Conservation (phyloP, 2,888 invertebrate species). For the Celastrina argiolus region DNA sequence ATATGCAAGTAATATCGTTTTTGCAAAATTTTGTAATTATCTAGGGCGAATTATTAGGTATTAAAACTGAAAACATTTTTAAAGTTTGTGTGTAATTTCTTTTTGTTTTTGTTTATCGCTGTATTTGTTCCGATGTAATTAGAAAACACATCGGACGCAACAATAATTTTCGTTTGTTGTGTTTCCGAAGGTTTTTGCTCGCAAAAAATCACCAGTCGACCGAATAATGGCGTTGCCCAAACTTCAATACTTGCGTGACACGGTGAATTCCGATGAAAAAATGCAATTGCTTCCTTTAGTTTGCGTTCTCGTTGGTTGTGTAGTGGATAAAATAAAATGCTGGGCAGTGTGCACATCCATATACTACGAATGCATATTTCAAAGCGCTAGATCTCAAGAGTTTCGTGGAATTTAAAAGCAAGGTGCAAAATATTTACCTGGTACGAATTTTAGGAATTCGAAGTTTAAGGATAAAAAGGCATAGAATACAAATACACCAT, state of each 20-base stretch:
- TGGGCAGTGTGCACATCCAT: background rate
- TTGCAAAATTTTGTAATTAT: background rate
- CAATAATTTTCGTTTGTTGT: constrained; percentile 24
- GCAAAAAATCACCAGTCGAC: constrained; percentile 29
- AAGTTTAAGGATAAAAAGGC: too few species aligned
- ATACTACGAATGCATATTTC: background rate
- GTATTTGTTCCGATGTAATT: background rate
- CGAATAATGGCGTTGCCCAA: constrained; percentile 44
- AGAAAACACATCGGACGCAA: constrained; percentile 23
- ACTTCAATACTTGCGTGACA: constrained; percentile 56
- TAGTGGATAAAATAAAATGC: background rate
- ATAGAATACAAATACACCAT: too few species aligned
- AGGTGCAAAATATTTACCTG: background rate
- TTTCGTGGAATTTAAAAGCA: background rate
- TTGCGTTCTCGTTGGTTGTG: constrained; percentile 33
- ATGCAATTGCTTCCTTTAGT: constrained; percentile 48
- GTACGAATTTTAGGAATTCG: background rate
- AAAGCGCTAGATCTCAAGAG: background rate
- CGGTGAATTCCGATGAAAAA: constrained; percentile 44
- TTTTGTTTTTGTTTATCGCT: background rate
- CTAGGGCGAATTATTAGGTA: too few species aligned
- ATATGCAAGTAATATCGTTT: too few species aligned
- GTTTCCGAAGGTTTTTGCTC: constrained; percentile 27
- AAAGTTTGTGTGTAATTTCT: too few species aligned
- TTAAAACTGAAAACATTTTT: too few species aligned